A percentile compares a stretch with the other conserved stretches of the same genome.
These are phyloP conservation scores for Schmidtea mediterranea DNA, from an alignment of 1,140 invertebrate genomes.

Conservation along the genomic window DNA sequence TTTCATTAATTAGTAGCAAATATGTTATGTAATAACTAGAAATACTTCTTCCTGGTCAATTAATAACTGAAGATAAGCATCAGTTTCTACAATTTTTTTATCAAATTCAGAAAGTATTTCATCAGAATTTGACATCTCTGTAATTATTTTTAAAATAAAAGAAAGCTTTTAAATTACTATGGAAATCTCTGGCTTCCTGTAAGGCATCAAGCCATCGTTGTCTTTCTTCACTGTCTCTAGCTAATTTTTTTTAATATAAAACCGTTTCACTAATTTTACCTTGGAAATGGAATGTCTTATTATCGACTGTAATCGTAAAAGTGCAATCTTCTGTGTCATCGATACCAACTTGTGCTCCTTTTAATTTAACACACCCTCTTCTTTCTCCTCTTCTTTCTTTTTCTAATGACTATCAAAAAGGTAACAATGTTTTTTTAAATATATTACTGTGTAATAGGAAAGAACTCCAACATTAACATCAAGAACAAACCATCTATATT, in stretches of 20 bases:
- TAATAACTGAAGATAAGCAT: conserved; percentile 75
- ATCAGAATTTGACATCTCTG: background rate
- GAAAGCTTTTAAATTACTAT: conserved; percentile 32
- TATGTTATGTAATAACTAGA: conserved; percentile 4
- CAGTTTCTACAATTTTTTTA: conserved; percentile 65
- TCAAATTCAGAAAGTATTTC: conserved; percentile 35
- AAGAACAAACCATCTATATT: conserved; percentile 93
- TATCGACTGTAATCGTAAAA: conserved; percentile 84
- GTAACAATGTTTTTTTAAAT: conserved; percentile 6
- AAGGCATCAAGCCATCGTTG: conserved; percentile 77
- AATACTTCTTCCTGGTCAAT: conserved; percentile 55
- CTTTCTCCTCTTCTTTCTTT: conserved; percentile 89
- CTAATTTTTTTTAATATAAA: conserved; percentile 23
- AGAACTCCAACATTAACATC: conserved; percentile 75
- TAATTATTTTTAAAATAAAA: background rate
- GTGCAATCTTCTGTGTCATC: conserved; percentile 95
- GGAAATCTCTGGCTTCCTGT: conserved; percentile 41
- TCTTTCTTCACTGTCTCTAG: conserved; percentile 63
- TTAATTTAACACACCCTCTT: conserved; percentile 54
- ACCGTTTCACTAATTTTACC: conserved; percentile 16
- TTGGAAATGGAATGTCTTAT: conserved; percentile 95
- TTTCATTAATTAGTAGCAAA: background rate
- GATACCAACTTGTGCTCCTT: conserved; percentile 78
- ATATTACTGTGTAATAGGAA: conserved; percentile 79
- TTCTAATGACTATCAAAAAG: conserved; percentile 59